Evolutionary conservation across 2,113 vertebrate species (phyloP).

Genomic region (Monopterus albus): DNA sequence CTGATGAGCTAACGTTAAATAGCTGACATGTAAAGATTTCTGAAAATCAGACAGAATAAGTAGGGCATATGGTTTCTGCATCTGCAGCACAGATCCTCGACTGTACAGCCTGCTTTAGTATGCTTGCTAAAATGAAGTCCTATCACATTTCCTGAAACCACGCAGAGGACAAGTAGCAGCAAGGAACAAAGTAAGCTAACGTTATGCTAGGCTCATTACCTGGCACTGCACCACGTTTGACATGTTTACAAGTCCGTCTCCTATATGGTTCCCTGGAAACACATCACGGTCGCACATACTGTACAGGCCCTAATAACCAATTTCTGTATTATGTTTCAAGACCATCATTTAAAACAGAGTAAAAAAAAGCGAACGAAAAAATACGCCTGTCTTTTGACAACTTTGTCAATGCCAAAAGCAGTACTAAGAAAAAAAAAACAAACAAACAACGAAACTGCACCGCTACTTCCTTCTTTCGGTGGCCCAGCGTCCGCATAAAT

Average conservation of each 20-base stretch:
- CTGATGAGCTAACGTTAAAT: neutral
- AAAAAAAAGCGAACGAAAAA: neutral
- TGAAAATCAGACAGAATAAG: neutral
- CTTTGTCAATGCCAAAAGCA: neutral
- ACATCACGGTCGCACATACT: neutral
- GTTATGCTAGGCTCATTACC: neutral
- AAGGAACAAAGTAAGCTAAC: neutral
- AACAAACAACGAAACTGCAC: neutral
- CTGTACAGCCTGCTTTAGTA: neutral
- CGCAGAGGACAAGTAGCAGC: neutral
- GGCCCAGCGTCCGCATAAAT: neutral
- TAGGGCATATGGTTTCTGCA: too few species aligned
- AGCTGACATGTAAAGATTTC: neutral
- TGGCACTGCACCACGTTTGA: neutral
- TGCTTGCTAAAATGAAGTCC: neutral
- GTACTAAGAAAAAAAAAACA: neutral
- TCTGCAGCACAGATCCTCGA: neutral
- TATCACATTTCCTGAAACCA: constrained; percentile 63
- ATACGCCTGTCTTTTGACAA: neutral
- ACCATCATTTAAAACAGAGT: neutral
- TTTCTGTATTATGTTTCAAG: neutral
- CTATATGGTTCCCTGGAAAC: constrained; percentile 63
- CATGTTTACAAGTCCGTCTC: constrained; percentile 70
- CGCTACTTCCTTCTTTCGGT: constrained; percentile 41
- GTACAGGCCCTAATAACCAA: accelerated